These are phyloP conservation scores for Corapipo altera DNA, from an alignment of 2,113 vertebrate species.

Conservation along the genomic window DNA sequence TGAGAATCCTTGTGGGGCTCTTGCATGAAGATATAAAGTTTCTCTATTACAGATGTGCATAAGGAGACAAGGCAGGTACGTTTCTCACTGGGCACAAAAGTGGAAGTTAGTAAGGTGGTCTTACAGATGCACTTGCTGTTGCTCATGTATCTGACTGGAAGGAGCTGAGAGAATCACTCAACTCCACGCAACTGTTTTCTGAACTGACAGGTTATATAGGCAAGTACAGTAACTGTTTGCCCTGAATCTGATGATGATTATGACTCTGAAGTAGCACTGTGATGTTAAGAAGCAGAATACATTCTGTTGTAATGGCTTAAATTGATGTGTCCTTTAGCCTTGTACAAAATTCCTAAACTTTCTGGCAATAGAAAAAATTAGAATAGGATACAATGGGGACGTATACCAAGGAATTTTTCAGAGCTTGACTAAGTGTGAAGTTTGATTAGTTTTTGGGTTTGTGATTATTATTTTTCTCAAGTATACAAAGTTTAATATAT, in stretches of 20 bases:
- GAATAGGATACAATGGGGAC: background rate
- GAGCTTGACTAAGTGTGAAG: background rate
- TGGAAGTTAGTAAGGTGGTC: background rate
- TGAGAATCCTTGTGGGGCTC: background rate
- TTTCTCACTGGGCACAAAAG: background rate
- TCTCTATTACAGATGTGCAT: background rate
- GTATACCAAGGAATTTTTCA: background rate
- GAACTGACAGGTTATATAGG: background rate
- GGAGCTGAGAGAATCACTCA: background rate
- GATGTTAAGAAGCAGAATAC: background rate
- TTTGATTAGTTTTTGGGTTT: background rate
- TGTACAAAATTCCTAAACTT: background rate
- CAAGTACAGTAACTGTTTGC: background rate
- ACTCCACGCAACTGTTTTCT: background rate
- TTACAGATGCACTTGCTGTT: background rate
- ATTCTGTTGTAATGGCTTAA: background rate
- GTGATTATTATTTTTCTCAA: background rate
- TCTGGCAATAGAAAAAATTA: background rate
- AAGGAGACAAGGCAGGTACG: background rate
- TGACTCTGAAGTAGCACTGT: background rate
- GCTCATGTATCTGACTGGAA: rapidly evolving
- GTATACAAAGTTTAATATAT: background rate
- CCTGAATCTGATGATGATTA: background rate
- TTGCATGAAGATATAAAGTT: background rate
- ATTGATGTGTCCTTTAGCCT: background rate